Evolutionary conservation across 2,113 vertebrate genomes (phyloP), one percentile per base, ranked within the genome.

Genomic region (Grammomys dolichurus): DNA sequence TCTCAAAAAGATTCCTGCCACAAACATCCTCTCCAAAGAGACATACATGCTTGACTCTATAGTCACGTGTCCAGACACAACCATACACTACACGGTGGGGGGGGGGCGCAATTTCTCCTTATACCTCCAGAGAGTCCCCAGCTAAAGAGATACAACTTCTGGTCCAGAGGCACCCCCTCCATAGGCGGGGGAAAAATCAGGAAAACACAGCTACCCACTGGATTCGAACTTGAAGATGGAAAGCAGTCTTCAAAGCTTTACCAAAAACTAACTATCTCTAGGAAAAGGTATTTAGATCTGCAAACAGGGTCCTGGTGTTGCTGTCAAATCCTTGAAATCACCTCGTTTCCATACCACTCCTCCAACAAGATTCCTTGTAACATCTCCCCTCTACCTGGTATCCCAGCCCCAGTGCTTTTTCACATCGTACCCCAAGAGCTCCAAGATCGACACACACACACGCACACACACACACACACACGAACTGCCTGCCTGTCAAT

Each of bases 251-350:
- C 86, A 70, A 89, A 95, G 87, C 73, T 76, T 58, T 16, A 56
- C 14, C 46, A 76, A 91, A 94, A 94, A 94, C 36, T 7, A 60
- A 65, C 75, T 60, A 93, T 95, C 77, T 76, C 54, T 7, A 12
- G 54, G 77, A 87, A 89, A 46, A 78, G 36, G 51, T 33, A 76
- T 87, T 97, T 26, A 77, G 20, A 72, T 81, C 43, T 81, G 58
- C 33, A 40, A 88, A 75, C 0, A 40, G 9, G 43, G 12, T 73
- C 75, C 70, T 36, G 28, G 48, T 46, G 43, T 51, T 80, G 26
- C 40, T 48, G 48, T 48, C 86, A 92, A 43, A n/a, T 43, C 36
- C 31, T 69, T 60, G 43, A 9, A 72, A 70, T 87, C 33, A 26
- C 17, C 48, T 72, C 77, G 2, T 69, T 24, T 87, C 28, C 63